Base-by-base conservation (phyloP, 2,797 vertebrate genomes). In the Onychomys torridus region DNA sequence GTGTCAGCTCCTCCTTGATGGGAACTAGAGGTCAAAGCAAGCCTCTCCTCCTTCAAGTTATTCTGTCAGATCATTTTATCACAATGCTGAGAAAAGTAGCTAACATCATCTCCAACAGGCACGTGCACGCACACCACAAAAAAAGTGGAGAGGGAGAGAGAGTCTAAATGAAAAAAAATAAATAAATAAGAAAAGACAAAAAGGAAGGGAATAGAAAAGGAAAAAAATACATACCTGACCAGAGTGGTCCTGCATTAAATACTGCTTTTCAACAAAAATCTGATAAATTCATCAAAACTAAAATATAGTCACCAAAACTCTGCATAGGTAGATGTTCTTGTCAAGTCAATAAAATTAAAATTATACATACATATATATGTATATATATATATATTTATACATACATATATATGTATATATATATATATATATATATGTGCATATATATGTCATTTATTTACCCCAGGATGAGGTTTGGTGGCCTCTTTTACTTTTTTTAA, bases 251-350 rank as follows among this genome's bases (percentile, higher is more conserved):
- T 84, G 29, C 1, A 46, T 65, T 46, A 46, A 32, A 65, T 84
- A 21, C 17, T 65, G 27, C 34, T 69, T 69, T 34, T 65, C 63
- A 84, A 61, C 37, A 63, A n/a, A 67, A 67, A 84, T 34, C 40
- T 49, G 61, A 85, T 65, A 65, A 67, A 67, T 67, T 85, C 67
- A 85, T 49, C 49, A 67, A 85, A 25, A 85, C 19, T 67, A 67
- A 23, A 49, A 67, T n/a, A 83, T 61, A 67, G 27, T 46, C 59
- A 84, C 32, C 63, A 9, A 85, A 67, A 85, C 10, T 49, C 61
- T 87, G 27, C 37, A 59, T 87, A 77, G 82, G 78, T 52, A n/a
- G 40, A 73, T 55, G 61, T 87, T 88, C 83, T 82, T 93, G 57
- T 52, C 21, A 77, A 89, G 19, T 71, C 52, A 88, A 2, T 75